These are phyloP conservation scores for Leontopithecus rosalia DNA, from an alignment of 2,797 vertebrate species.

Conservation along the genomic window DNA sequence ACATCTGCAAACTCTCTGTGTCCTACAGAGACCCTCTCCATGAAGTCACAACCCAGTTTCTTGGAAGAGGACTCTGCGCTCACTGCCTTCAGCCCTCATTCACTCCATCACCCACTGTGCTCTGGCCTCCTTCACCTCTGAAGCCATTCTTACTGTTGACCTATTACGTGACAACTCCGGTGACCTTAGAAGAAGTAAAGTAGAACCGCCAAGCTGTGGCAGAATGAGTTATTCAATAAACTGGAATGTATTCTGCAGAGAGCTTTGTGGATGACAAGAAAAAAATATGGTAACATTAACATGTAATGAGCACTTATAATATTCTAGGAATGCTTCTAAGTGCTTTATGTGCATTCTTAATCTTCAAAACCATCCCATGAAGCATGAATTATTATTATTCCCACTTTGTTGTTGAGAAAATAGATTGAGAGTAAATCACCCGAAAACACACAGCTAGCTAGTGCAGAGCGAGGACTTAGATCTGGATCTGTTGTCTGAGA, in stretches of 20 bases:
- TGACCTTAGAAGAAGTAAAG: neutral
- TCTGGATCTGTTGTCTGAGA: neutral
- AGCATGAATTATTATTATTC: neutral
- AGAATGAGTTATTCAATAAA: neutral
- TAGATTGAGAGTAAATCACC: neutral
- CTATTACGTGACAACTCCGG: neutral
- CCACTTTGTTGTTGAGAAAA: neutral
- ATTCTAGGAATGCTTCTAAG: neutral
- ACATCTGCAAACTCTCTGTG: neutral
- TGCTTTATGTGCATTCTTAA: neutral
- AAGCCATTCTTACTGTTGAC: neutral
- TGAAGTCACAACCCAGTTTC: neutral
- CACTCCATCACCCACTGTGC: rapidly evolving
- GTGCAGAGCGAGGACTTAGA: neutral
- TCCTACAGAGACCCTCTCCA: neutral
- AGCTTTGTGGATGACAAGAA: neutral
- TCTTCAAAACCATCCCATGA: neutral
- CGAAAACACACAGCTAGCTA: neutral
- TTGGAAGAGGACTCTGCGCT: neutral
- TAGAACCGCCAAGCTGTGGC: neutral
- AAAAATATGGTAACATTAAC: neutral
- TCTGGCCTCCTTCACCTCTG: neutral
- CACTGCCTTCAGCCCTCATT: neutral
- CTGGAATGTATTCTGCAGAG: neutral
- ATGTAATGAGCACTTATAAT: neutral